These are phyloP conservation scores for Myiotriccus ornatus DNA, from an alignment of 2,797 vertebrate genomes.

Conservation along the genomic window DNA sequence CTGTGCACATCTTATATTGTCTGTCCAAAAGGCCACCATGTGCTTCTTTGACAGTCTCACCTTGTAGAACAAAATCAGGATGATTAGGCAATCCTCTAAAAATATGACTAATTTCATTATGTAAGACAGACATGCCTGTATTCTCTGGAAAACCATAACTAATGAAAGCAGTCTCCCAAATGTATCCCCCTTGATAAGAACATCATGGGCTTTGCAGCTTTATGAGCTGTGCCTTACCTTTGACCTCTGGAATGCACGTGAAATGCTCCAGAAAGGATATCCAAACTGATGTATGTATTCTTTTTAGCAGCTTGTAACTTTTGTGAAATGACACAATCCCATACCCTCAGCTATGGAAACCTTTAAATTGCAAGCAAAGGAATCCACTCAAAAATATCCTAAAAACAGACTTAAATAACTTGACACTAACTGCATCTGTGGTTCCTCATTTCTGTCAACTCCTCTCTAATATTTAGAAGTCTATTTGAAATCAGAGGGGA, in stretches of 20 bases:
- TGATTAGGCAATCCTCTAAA: neutral
- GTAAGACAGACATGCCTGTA: neutral
- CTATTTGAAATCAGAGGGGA: conserved; percentile 66
- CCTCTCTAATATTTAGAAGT: conserved; percentile 67
- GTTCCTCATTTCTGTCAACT: conserved; percentile 61
- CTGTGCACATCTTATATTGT: neutral
- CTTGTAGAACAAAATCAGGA: neutral
- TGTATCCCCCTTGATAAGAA: neutral
- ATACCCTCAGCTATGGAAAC: conserved; percentile 1
- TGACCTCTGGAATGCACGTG: conserved; percentile 3
- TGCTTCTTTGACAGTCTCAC: neutral
- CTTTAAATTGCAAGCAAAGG: conserved; percentile 64
- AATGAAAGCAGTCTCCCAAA: neutral
- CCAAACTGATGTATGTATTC: conserved; percentile 20
- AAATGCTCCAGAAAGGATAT: conserved; percentile 48
- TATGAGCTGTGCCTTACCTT: conserved; percentile 29
- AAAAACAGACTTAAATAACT: conserved; percentile 56
- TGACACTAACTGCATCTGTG: conserved; percentile 62
- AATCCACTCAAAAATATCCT: conserved; percentile 43
- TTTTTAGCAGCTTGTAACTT: conserved; percentile 57
- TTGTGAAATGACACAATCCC: conserved; percentile 2
- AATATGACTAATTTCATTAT: neutral
- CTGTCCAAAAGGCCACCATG: neutral
- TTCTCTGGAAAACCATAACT: neutral
- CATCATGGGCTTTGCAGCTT: neutral